Percentiles rank a stretch among this genome's conserved stretches.
Evolutionary conservation across 2,888 invertebrate species (phyloP).

Genomic region (Scrobipalpa atriplicella): DNA sequence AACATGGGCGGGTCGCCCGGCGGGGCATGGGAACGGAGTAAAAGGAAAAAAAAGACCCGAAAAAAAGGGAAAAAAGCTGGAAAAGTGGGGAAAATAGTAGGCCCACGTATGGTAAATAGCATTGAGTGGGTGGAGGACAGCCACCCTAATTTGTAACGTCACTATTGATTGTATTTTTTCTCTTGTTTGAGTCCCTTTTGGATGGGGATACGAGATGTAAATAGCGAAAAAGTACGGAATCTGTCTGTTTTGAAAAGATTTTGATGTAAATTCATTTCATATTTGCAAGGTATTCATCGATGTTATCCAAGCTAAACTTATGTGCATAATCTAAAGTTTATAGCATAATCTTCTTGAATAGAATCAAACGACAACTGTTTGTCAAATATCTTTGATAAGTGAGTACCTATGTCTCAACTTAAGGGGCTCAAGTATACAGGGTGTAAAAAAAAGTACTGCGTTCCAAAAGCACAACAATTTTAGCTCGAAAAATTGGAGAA

Average conservation of each 20-base stretch:
- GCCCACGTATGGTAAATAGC: conserved; percentile 75
- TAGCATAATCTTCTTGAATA: no score
- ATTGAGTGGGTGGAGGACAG: conserved; percentile 44
- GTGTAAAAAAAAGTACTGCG: no score
- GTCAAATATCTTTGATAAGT: no score
- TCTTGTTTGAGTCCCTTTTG: conserved; percentile 1
- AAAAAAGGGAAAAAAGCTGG: conserved; percentile 35
- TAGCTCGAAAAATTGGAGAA: no score
- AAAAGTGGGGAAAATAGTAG: conserved; percentile 65
- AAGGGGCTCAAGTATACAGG: no score
- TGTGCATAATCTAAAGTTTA: no score
- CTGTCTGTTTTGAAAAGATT: not conserved
- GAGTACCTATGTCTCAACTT: no score
- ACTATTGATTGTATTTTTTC: conserved; percentile 25
- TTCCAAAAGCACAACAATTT: no score
- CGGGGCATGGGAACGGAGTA: conserved; percentile 70
- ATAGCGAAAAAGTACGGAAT: not conserved
- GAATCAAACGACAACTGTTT: no score
- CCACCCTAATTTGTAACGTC: conserved; percentile 57
- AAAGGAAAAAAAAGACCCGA: conserved; percentile 38
- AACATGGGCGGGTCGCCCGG: conserved; percentile 60
- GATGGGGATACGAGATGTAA: not conserved
- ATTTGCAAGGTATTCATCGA: no score
- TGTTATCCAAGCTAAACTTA: no score
- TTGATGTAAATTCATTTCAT: not conserved